phyloP scores from a whole-genome alignment of 2,113 vertebrate genomes.

The Forbesichthys papilliferus region DNA sequence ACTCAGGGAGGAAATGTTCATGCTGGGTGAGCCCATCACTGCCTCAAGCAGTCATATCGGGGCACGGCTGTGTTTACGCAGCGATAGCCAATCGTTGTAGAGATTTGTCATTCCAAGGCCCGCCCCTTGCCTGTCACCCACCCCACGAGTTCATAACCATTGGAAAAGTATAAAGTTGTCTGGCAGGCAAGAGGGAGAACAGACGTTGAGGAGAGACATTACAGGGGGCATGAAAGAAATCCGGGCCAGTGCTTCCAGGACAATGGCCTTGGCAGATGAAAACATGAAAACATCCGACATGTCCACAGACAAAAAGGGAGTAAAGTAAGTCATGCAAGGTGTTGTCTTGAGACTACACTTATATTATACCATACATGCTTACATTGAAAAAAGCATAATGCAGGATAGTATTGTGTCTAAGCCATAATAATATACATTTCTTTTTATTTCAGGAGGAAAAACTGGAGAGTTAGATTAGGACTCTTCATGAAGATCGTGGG shows the following conservation, averaged over 20 bases:
- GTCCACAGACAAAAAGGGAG: conserved; percentile 34
- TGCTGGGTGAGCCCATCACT: conserved; percentile 31
- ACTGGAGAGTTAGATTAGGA: conserved; percentile 64
- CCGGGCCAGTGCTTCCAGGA: not conserved
- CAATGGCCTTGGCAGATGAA: conserved; percentile 40
- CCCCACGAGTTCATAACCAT: not conserved
- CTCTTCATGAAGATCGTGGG: conserved; percentile 58
- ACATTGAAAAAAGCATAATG: not conserved
- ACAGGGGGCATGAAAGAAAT: conserved; percentile 60
- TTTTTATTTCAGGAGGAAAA: conserved; percentile 53
- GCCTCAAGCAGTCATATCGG: conserved; percentile 35
- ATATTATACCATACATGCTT: not conserved
- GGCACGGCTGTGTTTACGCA: conserved; percentile 42
- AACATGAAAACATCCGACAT: conserved; percentile 30
- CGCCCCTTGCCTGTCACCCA: conserved; percentile 9
- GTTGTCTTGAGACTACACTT: not conserved
- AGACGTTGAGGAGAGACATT: not conserved
- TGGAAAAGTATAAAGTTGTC: conserved; percentile 60
- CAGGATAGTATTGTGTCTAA: not conserved
- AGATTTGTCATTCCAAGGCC: conserved; percentile 12
- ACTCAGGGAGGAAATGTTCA: conserved; percentile 41
- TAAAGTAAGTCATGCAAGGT: conserved; percentile 47
- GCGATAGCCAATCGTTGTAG: conserved; percentile 41
- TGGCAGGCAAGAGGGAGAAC: conserved; percentile 44
- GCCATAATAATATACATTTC: not conserved